Conservation (phyloP, 1,140 invertebrate species). For the Leucophenga varia region DNA sequence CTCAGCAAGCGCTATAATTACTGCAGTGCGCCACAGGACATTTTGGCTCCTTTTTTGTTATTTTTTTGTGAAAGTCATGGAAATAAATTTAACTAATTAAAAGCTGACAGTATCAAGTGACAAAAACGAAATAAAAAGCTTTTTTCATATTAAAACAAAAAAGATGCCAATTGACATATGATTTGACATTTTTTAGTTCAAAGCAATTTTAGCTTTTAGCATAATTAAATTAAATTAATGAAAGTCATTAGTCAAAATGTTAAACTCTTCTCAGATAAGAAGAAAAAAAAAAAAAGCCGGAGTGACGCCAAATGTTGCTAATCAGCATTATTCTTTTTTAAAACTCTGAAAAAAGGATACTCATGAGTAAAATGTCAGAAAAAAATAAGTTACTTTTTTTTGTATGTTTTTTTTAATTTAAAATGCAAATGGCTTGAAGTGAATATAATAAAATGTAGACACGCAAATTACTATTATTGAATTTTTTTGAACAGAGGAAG, state of each 20-base stretch:
- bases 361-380: too few relatives aligned
- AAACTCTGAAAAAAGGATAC: too few relatives aligned
- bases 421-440: conserved; percentile 4
- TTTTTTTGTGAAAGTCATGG: conserved; percentile 22
- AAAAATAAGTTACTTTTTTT: too few relatives aligned
- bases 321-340: too few relatives aligned
- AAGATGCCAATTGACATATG: conserved; percentile 30
- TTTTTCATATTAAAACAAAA: conserved; percentile 11
- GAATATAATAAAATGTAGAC: conserved; percentile 10
- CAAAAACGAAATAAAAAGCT: too few relatives aligned
- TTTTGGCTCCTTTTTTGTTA: conserved; percentile 12
- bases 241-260: conserved; percentile 30
- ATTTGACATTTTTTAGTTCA: conserved; percentile 27
- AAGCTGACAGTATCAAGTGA: conserved; percentile 28
- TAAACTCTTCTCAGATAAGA: too few relatives aligned
- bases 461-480: conserved; percentile 39
- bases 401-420: too few relatives aligned
- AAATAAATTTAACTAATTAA: conserved; percentile 36
- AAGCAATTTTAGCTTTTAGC: conserved; percentile 3
- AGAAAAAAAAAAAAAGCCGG: too few relatives aligned
- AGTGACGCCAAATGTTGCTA: too few relatives aligned
- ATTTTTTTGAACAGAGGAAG: conserved; percentile 28
- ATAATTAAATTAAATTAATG: too few relatives aligned
- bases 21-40: conserved; percentile 11
- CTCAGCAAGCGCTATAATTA: too few relatives aligned